phyloP scores from a whole-genome alignment of 1,140 invertebrate genomes.

The Oscheius sp. region DNA sequence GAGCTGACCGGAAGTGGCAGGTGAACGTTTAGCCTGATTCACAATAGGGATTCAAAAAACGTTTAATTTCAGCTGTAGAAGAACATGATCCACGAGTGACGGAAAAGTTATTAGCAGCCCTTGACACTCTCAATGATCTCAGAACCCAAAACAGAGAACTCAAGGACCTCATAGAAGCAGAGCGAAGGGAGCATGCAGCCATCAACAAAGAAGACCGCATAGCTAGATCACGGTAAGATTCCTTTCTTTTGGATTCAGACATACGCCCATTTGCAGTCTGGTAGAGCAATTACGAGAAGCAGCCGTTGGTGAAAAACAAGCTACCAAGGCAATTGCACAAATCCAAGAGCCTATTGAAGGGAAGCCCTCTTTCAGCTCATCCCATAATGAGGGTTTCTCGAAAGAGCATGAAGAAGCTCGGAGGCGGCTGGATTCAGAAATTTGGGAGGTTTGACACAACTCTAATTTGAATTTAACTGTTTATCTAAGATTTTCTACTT shows the following conservation, averaged over 20 bases:
- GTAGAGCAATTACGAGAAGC: neutral
- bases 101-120: neutral
- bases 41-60: too few species aligned
- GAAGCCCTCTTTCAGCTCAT: neutral
- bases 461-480: neutral
- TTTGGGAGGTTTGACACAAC: slow-evolving; percentile 4
- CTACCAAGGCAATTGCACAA: neutral
- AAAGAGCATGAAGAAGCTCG: slow-evolving; percentile 2
- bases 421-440: neutral
- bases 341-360: neutral
- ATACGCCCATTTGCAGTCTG: neutral
- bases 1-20: slow-evolving; percentile 3
- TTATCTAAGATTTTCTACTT: slow-evolving; percentile 8
- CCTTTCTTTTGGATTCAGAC: slow-evolving; percentile 16
- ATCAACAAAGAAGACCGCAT: neutral
- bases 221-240: neutral
- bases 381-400: neutral
- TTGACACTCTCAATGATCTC: slow-evolving; percentile 3
- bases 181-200: slow-evolving; percentile 9
- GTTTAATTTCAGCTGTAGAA: slow-evolving; percentile 9
- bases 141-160: slow-evolving; percentile 9
- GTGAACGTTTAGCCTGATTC: neutral
- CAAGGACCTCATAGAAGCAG: slow-evolving; percentile 16
- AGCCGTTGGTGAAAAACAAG: neutral
- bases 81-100: neutral